These are phyloP conservation scores for Malaclemys terrapin DNA, from an alignment of 2,113 vertebrate species.

Conservation along the genomic window DNA sequence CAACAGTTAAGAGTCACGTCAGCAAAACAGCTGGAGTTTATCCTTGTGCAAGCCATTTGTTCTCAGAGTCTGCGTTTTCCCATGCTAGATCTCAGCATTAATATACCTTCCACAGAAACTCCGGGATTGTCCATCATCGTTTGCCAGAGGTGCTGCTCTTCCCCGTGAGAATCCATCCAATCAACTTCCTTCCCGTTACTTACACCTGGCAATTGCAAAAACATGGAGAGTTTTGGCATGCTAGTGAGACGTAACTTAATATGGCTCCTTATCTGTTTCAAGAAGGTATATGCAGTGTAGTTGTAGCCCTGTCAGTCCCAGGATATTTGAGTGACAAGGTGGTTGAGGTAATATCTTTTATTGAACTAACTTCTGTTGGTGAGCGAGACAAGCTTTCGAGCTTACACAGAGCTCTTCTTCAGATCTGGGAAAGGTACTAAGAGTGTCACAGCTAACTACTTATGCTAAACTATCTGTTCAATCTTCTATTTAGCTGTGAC, in stretches of 20 bases:
- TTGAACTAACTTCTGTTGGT: not conserved
- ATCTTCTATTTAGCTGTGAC: not conserved
- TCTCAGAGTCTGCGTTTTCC: constrained; percentile 82
- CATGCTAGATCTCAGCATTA: constrained; percentile 97
- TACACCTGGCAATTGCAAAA: constrained; percentile 80
- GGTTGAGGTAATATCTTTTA: not conserved
- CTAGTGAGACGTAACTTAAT: not conserved
- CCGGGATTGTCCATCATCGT: constrained; percentile 94
- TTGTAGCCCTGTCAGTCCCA: not conserved
- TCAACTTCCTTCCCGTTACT: constrained; percentile 93
- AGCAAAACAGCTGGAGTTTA: not conserved
- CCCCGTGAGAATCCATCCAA: constrained; percentile 96
- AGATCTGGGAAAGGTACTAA: not conserved
- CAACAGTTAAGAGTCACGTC: not conserved
- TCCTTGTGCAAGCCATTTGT: not conserved
- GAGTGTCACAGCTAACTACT: not conserved
- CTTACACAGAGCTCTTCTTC: not conserved
- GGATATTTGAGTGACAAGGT: not conserved
- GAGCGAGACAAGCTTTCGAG: not conserved
- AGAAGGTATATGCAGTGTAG: not conserved
- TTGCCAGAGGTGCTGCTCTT: constrained; percentile 93
- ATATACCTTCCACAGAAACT: constrained; percentile 88
- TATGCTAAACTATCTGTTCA: not conserved
- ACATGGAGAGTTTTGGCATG: not conserved
- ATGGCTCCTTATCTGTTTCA: rapidly evolving